Evolutionary conservation across 1,140 invertebrate genomes (phyloP), one percentile per base, ranked within the genome.

Genomic region (Subanguina moxae): DNA sequence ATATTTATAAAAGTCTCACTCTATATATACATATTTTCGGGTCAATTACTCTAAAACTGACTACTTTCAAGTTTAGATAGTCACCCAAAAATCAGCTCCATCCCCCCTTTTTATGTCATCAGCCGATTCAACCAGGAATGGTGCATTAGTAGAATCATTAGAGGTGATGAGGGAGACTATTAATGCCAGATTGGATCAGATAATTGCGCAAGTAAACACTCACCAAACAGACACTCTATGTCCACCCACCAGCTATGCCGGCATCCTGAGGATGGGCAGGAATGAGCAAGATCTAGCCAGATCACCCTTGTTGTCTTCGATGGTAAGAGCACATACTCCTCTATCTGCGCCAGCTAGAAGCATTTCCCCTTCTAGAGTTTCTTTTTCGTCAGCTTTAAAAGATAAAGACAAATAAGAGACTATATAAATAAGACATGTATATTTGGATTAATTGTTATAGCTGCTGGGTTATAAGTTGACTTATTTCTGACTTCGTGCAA

Each of bases 141-240:
- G 19, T 11, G 42, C 72, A 30, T n/a, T 73, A 3, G 9, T 73
- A 30, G 72, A 77, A 27, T 59, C 72, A n/a, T 57, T 73, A 25
- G 57, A 73, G 42, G 23, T 28, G 59, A 23, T 73, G 1, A 56
- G 72, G 19, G 58, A 73, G 11, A 30, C 52, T 17, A 71, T 73
- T 74, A 73, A 73, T 57, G 17, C 45, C 13, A 48, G 74, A 48
- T 59, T 73, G 9, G 72, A 73, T 77, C 67, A 72, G 28, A 69
- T 73, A 28, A 76, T 76, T 32, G 74, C 65, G 17, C 74, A 73
- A 38, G 25, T 73, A 3, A 66, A 38, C 21, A 19, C 3, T 15
- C n/a, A 19, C 8, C 48, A 52, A 19, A 52, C 48, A 5, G 48
- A 52, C 23, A 52, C 48, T 15, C 23, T 25, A 25, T 25, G n/a